Conservation (phyloP, 2,797 vertebrate genomes). For the Miichthys miiuy region DNA sequence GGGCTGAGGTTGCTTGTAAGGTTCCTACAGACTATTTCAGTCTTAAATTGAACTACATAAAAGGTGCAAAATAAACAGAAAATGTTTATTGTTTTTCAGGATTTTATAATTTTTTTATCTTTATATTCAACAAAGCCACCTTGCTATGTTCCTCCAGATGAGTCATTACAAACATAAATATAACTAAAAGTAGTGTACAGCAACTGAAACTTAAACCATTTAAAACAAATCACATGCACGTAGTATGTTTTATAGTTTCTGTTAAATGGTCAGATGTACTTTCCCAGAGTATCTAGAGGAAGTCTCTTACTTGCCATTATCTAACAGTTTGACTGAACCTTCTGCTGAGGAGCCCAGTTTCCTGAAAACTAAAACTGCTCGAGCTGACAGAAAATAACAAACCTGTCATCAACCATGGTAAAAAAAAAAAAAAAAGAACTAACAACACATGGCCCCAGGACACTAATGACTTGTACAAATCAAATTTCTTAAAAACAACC, state of each 20-base stretch:
- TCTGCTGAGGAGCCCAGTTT: background rate
- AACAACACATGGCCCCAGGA: background rate
- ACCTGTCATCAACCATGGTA: background rate
- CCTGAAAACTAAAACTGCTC: background rate
- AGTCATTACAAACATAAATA: background rate
- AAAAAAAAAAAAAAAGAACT: slow-evolving; percentile 8
- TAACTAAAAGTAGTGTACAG: background rate
- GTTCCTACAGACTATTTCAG: background rate
- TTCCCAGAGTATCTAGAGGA: too few species aligned
- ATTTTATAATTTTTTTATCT: background rate
- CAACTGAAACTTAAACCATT: too few species aligned
- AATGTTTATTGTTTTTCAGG: background rate
- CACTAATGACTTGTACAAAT: slow-evolving; percentile 43
- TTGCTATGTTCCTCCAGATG: background rate
- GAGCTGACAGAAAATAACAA: background rate
- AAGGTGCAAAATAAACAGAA: background rate
- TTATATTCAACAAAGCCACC: background rate
- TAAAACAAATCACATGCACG: too few species aligned
- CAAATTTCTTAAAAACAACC: slow-evolving; percentile 57
- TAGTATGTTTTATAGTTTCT: too few species aligned
- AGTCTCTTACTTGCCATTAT: background rate
- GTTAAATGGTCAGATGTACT: background rate
- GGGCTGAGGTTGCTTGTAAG: background rate
- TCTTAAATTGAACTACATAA: background rate
- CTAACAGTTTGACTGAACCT: background rate